These are phyloP conservation scores for Vultur gryphus DNA, from an alignment of 2,797 vertebrate species.

Conservation along the genomic window DNA sequence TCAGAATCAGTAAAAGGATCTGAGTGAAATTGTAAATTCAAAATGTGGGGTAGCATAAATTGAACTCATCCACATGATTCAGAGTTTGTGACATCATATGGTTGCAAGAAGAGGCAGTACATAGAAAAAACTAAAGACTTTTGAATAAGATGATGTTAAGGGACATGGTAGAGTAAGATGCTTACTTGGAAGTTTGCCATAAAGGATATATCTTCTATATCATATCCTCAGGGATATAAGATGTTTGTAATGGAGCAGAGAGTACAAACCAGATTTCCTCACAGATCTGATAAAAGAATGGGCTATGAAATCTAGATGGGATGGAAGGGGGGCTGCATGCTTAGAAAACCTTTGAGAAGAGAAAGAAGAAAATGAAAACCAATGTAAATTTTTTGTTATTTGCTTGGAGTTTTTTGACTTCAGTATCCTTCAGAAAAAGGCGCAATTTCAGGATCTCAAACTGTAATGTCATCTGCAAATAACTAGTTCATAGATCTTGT, in stretches of 20 bases:
- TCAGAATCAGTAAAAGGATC: neutral
- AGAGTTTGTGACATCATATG: neutral
- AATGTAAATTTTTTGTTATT: neutral
- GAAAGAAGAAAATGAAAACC: neutral
- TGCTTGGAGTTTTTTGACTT: neutral
- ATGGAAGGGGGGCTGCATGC: neutral
- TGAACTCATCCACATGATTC: neutral
- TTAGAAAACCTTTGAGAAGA: neutral
- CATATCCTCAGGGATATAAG: neutral
- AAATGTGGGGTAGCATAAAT: neutral
- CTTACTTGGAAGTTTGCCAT: neutral
- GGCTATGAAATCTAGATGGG: neutral
- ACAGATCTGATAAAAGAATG: neutral
- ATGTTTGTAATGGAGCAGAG: neutral
- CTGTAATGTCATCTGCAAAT: neutral
- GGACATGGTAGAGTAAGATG: rapidly evolving
- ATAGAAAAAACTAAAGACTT: neutral
- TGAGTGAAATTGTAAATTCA: rapidly evolving
- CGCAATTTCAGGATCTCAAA: neutral
- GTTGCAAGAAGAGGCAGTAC: neutral
- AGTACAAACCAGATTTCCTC: neutral
- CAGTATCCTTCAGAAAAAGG: neutral
- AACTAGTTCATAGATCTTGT: neutral
- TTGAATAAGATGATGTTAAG: neutral
- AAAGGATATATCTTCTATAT: neutral